Evolutionary conservation across 1,140 invertebrate species (phyloP), one percentile per base, ranked within the genome.

Genomic region (Heliothis virescens): DNA sequence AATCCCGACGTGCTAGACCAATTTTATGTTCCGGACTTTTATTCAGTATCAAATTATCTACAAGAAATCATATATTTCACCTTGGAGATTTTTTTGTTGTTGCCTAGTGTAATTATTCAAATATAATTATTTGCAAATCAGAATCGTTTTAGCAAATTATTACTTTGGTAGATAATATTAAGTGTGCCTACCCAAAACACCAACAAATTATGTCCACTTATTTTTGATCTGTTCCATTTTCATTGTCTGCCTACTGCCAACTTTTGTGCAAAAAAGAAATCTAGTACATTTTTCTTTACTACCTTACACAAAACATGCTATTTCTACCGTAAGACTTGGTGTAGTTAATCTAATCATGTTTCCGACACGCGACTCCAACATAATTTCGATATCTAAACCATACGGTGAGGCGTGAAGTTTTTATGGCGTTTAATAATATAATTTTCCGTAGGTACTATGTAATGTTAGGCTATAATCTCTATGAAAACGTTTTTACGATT

Each of bases 351-450:
- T 15, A 71, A 71, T 71, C 26, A 71, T 50, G 34, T 71, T 71
- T 71, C 67, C 67, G 67, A 52, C 48, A 71, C 48, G 47, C 67
- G 15, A 52, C 48, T 52, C 21, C 48, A 48, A 16, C 67, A 71
- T 52, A 71, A 71, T 71, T 71, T 53, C 18, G 34, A 52, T 52
- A 71, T 71, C 67, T 53, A 13, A 52, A n/a, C 41, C 67, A 71
- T 71, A 26, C 21, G 52, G 48, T 15, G 47, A 26, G 15, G 67
- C 67, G 67, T 71, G 67, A 71, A 53, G 4, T 12, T 71, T 71
- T 71, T 71, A 71, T 50, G 21, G 48, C 67, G n/a, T 53, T 53
- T 12, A 71, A 71, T 52, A 71, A 71, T 71, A 71, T 52, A 71
- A 71, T 71, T 67, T 71, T 71, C 67, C 52, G 15, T 50, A n/a